Conservation (phyloP, 2,888 invertebrate genomes). For the Poecilus cupreus region DNA sequence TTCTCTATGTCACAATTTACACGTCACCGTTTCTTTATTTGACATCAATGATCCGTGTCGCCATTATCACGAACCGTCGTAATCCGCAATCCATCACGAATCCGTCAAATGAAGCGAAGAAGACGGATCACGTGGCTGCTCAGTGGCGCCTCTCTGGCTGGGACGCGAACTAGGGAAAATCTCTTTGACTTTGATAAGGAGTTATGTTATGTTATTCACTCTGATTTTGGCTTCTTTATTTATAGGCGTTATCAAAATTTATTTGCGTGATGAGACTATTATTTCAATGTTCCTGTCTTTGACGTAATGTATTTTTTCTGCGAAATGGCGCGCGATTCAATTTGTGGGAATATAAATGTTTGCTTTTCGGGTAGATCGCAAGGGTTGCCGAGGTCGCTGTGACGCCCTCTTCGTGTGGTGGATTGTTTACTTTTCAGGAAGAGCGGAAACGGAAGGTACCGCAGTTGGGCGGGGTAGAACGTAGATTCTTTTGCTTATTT, state of each 20-base stretch:
- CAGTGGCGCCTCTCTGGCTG: neutral
- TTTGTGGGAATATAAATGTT: slow-evolving; percentile 36
- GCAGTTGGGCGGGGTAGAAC: neutral
- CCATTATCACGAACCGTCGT: slow-evolving; percentile 25
- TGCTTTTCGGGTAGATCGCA: neutral
- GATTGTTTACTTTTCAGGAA: slow-evolving; percentile 21
- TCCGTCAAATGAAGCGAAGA: slow-evolving; percentile 29
- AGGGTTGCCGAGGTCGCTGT: neutral
- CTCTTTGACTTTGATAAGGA: too few species aligned
- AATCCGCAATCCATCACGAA: slow-evolving; percentile 50
- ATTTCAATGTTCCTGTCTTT: too few species aligned
- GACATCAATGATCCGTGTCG: slow-evolving; percentile 45
- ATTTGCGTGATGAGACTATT: too few species aligned
- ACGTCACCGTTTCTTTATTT: slow-evolving; percentile 36
- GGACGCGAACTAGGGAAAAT: neutral
- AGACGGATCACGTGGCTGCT: neutral
- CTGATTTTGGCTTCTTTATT: neutral
- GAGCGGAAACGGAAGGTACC: slow-evolving; percentile 15
- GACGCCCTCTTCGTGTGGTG: slow-evolving; percentile 3
- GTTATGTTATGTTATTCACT: too few species aligned
- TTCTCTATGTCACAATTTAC: slow-evolving; percentile 5
- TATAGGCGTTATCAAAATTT: neutral
- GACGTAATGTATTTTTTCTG: too few species aligned
- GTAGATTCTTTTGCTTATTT: slow-evolving; percentile 23
- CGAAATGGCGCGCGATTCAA: slow-evolving; percentile 31